Percentiles rank a stretch among this genome's conserved stretches.
Conservation (phyloP, 2,888 invertebrate genomes). For the Dicranocentrus wangi region DNA sequence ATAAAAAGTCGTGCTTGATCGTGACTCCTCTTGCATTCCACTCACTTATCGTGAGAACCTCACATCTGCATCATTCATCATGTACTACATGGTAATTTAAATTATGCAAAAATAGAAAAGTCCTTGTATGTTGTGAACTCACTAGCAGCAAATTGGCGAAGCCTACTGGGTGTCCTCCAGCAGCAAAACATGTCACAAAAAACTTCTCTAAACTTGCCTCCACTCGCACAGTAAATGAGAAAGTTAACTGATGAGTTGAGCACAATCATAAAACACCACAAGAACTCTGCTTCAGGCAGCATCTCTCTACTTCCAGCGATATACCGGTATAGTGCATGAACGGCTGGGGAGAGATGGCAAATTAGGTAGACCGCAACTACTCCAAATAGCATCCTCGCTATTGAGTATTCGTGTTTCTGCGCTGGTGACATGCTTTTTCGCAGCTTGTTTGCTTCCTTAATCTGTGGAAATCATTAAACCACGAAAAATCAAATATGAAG, state of each 20-base stretch:
- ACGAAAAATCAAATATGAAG: neutral
- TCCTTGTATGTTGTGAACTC: constrained; percentile 6
- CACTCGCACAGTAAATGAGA: constrained; percentile 67
- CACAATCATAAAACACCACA: constrained; percentile 60
- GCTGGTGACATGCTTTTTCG: constrained; percentile 61
- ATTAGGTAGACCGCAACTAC: constrained; percentile 67
- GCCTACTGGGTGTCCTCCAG: constrained; percentile 4
- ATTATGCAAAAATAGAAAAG: too few species aligned
- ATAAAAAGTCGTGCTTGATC: too few species aligned
- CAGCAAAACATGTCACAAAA: constrained; percentile 50
- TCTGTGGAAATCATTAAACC: constrained; percentile 44
- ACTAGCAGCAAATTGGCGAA: constrained; percentile 45
- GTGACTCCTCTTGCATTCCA: too few species aligned
- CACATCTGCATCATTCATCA: too few species aligned
- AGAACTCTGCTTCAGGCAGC: constrained; percentile 45
- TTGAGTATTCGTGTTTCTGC: constrained; percentile 64
- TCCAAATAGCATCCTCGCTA: constrained; percentile 66
- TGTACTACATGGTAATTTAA: too few species aligned
- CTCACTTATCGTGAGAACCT: too few species aligned
- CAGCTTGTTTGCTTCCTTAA: constrained; percentile 60
- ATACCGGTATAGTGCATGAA: constrained; percentile 47
- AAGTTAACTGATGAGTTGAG: constrained; percentile 70
- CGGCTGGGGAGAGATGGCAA: constrained; percentile 55
- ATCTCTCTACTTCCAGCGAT: constrained; percentile 24
- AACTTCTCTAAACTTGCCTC: constrained; percentile 48